Evolutionary conservation across 2,113 vertebrate genomes (phyloP), one percentile per base, ranked within the genome.

Genomic region (Drymodes brunneopygia): DNA sequence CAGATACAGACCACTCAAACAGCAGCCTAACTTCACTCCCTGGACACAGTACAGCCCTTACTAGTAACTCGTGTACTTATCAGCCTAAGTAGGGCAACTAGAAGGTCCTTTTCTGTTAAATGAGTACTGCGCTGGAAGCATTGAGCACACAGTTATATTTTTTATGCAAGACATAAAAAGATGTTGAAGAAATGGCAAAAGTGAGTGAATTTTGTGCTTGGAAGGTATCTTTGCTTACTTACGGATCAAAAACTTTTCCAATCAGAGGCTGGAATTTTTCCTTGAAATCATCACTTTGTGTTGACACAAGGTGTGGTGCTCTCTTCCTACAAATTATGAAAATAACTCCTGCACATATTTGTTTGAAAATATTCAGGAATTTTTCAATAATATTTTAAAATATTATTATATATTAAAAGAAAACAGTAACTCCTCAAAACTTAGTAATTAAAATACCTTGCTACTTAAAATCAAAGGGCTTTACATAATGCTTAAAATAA

Each of bases 231-330:
- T 82, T 64, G 64, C 71, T 87, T 86, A 98, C 98, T 97, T 97
- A 99, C 98, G 90, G 97, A 95, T 98, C 97, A 57, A 93, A 88
- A 51, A 81, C 94, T 97, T 95, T 98, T 93, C 98, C 98, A 90
- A 98, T 35, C 77, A 98, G 96, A 90, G 95, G 92, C 2, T 98
- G 98, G 83, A 98, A 97, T 72, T 98, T 98, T 87, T 98, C 97
- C 75, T 97, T 98, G 74, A 98, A 98, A 97, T 98, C 97, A 77
- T 98, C 97, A n/a, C 67, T 96, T 96, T n/a, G 94, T 92, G 98
- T 98, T 25, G 98, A 98, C 81, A 98, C 71, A 7, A 98, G 36
- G 85, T 96, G 97, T 92, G 97, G 94, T 86, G 81, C 98, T 81
- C 90, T 98, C 95, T 98, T 98, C 98, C 98, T 99, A 67, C 7